A percentile compares a stretch with the other conserved stretches of the same genome.
Conservation (phyloP, 2,113 vertebrate genomes). For the Corythoichthys intestinalis region DNA sequence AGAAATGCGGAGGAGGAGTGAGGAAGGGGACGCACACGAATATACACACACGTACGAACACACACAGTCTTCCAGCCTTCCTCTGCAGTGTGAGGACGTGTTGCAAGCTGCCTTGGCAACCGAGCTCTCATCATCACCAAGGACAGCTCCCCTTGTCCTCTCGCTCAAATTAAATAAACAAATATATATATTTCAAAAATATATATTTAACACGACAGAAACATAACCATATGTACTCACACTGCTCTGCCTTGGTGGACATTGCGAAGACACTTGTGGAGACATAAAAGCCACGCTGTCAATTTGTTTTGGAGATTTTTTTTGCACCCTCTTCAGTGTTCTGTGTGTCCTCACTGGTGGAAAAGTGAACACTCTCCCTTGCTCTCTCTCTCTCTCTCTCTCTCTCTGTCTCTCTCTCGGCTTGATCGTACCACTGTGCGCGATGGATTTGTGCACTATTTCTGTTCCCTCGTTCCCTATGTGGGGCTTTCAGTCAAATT, state of each 20-base stretch:
- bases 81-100: constrained; percentile 76
- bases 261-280: constrained; percentile 70
- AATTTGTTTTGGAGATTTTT: constrained; percentile 46
- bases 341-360: constrained; percentile 65
- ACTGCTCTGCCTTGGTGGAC: constrained; percentile 98
- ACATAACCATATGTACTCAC: constrained; percentile 76
- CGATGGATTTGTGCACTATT: constrained; percentile 29
- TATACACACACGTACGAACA: neutral
- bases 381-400: neutral
- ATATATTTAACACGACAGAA: neutral
- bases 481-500: constrained; percentile 18
- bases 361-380: constrained; percentile 59
- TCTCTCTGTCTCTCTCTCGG: constrained; percentile 24
- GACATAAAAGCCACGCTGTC: constrained; percentile 54
- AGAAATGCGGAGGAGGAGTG: constrained; percentile 7
- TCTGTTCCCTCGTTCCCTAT: neutral
- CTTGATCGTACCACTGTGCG: constrained; percentile 71
- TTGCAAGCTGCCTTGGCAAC: constrained; percentile 74
- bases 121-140: constrained; percentile 73
- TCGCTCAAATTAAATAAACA: constrained; percentile 41
- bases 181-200: constrained; percentile 1
- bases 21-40: neutral
- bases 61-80: constrained; percentile 11
- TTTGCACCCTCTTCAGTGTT: constrained; percentile 48
- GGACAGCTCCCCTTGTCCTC: constrained; percentile 71